phyloP scores from a whole-genome alignment of 23 tunicate species.

The Trididemnum clinides region DNA sequence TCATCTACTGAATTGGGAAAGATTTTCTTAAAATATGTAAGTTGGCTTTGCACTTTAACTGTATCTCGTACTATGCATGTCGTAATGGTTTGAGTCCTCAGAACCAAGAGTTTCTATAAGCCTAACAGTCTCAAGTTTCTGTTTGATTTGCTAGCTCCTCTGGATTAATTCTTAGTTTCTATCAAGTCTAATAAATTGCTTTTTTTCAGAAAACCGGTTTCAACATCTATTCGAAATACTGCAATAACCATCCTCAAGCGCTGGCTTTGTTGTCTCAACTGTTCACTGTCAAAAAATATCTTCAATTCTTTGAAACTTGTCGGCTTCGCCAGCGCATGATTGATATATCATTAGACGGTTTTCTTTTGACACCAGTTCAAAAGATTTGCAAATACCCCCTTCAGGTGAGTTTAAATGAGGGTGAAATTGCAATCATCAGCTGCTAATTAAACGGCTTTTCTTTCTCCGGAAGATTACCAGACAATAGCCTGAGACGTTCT shows the following conservation, averaged over 20 bases:
- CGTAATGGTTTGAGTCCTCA: too few relatives aligned
- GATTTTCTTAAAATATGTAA: slow-evolving; percentile 71
- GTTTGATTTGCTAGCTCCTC: too few relatives aligned
- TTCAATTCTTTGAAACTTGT: slow-evolving; percentile 91
- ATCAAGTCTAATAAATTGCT: not conserved
- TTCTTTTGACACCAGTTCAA: slow-evolving; percentile 88
- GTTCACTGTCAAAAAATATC: slow-evolving; percentile 55
- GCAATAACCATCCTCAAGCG: slow-evolving; percentile 94
- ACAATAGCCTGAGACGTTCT: too few relatives aligned
- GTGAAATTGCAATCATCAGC: too few relatives aligned
- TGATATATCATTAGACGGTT: slow-evolving; percentile 93
- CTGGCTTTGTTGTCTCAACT: slow-evolving; percentile 49
- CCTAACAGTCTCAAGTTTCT: too few relatives aligned
- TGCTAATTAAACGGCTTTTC: too few relatives aligned
- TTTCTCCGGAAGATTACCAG: too few relatives aligned
- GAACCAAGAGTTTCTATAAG: too few relatives aligned
- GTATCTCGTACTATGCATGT: too few relatives aligned
- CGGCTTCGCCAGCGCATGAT: slow-evolving; percentile 87
- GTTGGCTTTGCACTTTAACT: slow-evolving; percentile 7
- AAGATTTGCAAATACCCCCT: slow-evolving; percentile 98
- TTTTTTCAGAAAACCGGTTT: slow-evolving; percentile 65
- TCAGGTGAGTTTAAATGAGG: too few relatives aligned
- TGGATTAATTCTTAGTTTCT: too few relatives aligned
- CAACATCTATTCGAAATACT: slow-evolving; percentile 83
- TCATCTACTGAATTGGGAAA: slow-evolving; percentile 56